A percentile compares a stretch with the other conserved stretches of the same genome.
These are phyloP conservation scores for Himalopsyche anomala DNA, from an alignment of 2,888 invertebrate genomes.

Conservation along the genomic window DNA sequence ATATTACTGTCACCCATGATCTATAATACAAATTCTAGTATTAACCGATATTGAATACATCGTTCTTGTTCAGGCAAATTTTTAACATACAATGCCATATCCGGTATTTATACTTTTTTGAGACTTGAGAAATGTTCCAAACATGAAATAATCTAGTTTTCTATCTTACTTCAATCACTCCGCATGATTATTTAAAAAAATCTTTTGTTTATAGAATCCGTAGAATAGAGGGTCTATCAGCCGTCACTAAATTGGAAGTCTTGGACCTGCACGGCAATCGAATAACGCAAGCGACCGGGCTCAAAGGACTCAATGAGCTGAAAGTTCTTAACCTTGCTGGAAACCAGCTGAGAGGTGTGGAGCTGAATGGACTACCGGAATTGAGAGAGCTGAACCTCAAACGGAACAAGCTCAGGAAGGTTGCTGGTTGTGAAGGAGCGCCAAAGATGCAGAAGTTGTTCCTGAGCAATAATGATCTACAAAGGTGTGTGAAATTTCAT, in stretches of 20 bases:
- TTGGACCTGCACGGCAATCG: constrained; percentile 96
- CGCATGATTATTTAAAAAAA: no score
- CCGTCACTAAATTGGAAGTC: constrained; percentile 88
- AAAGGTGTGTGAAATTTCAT: constrained; percentile 71
- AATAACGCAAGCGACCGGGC: constrained; percentile 84
- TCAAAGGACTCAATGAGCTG: constrained; percentile 83
- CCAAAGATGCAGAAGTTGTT: constrained; percentile 87
- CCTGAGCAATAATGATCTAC: constrained; percentile 88
- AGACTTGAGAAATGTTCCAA: no score
- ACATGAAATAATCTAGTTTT: no score
- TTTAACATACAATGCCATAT: no score
- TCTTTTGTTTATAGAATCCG: constrained; percentile 79
- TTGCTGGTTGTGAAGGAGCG: constrained; percentile 88
- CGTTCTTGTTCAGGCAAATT: no score
- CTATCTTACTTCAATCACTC: no score
- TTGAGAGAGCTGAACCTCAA: constrained; percentile 92
- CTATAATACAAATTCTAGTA: no score
- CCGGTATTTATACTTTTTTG: no score
- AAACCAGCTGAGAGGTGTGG: constrained; percentile 88
- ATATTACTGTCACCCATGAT: no score
- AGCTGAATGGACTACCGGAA: constrained; percentile 86
- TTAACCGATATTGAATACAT: no score
- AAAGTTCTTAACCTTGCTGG: constrained; percentile 96
- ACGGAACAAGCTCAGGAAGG: constrained; percentile 87
- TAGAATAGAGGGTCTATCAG: constrained; percentile 86